Conservation (phyloP, 1,140 invertebrate genomes). For the Muscidifurax raptorellus region DNA sequence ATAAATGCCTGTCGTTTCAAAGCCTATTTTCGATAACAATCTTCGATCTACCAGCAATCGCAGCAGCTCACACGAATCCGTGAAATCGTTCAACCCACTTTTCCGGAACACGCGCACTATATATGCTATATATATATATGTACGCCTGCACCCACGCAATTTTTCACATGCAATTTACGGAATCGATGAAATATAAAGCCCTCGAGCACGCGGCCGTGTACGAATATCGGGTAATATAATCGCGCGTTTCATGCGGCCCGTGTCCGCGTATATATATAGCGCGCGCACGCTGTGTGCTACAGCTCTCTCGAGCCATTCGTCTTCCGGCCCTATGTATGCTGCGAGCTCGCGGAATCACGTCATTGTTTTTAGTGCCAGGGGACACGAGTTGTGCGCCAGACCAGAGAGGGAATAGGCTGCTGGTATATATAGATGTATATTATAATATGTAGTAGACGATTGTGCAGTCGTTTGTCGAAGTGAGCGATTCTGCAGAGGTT, state of each 20-base stretch:
- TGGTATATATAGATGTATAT: constrained; percentile 34
- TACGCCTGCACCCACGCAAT: not conserved
- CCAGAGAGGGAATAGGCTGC: not conserved
- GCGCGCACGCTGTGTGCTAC: not conserved
- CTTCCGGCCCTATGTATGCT: constrained; percentile 39
- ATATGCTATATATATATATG: too few species aligned
- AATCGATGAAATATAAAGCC: constrained; percentile 32
- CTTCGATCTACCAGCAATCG: too few species aligned
- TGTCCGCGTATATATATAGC: not conserved
- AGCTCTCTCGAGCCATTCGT: constrained; percentile 9
- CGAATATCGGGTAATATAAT: constrained; percentile 26
- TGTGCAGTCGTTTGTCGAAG: constrained; percentile 29
- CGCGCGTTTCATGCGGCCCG: not conserved
- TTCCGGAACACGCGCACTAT: too few species aligned
- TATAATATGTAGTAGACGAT: constrained; percentile 1
- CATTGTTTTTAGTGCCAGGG: constrained; percentile 49
- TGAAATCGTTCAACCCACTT: too few species aligned
- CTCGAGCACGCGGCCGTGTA: not conserved
- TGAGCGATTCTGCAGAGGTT: not conserved
- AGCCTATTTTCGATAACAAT: too few species aligned
- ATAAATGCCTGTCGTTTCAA: too few species aligned
- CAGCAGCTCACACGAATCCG: too few species aligned
- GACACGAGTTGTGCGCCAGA: not conserved
- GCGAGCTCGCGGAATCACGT: constrained; percentile 54
- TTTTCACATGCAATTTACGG: not conserved